These are phyloP conservation scores for Solea senegalensis DNA, from an alignment of 2,113 vertebrate genomes.

Conservation along the genomic window DNA sequence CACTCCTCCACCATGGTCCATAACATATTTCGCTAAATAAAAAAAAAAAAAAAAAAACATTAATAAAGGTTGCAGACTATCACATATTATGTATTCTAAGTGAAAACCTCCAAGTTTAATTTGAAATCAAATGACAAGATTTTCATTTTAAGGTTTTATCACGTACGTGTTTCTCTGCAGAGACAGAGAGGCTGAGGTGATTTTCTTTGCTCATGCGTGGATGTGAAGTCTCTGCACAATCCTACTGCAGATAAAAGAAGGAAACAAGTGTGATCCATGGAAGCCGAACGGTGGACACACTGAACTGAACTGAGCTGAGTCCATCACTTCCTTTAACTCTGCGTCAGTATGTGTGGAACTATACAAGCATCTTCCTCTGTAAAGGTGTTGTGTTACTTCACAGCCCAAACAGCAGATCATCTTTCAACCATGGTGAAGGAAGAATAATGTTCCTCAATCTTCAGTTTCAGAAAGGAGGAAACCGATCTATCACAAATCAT, in stretches of 20 bases:
- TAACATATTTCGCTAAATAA: too few relatives aligned
- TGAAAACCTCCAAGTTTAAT: not conserved
- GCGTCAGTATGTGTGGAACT: not conserved
- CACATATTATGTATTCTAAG: not conserved
- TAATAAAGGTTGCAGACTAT: too few relatives aligned
- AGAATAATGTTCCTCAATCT: not conserved
- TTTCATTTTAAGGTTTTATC: not conserved
- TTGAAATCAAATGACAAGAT: not conserved
- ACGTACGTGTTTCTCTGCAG: not conserved
- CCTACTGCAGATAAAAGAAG: not conserved
- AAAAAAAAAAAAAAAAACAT: not conserved
- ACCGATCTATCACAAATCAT: not conserved
- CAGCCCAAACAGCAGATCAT: not conserved
- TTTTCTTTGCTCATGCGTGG: slow-evolving; percentile 8
- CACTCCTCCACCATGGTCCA: too few relatives aligned
- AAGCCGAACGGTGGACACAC: slow-evolving; percentile 2
- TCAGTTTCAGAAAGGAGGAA: not conserved
- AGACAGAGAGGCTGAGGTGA: not conserved
- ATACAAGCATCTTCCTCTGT: not conserved
- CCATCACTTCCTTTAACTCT: not conserved
- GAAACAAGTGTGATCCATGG: slow-evolving; percentile 4
- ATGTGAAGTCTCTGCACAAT: not conserved
- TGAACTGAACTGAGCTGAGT: slow-evolving; percentile 1
- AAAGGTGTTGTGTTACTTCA: not conserved
- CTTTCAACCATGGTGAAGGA: too few relatives aligned